phyloP scores from a whole-genome alignment of 2,113 vertebrate species.

The Vulpes lagopus region DNA sequence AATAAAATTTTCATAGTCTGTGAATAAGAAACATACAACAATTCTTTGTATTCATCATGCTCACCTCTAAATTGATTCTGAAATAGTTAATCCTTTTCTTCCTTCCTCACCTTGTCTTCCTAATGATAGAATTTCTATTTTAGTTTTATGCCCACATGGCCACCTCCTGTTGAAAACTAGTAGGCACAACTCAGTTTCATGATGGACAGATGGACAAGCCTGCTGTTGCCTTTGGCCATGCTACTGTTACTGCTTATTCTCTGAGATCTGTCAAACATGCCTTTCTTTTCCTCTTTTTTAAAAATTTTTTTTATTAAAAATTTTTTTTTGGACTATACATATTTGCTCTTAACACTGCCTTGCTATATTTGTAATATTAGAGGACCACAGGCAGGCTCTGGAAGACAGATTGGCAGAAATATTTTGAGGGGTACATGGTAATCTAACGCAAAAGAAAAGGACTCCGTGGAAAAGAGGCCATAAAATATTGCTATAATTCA shows the following conservation, averaged over 20 bases:
- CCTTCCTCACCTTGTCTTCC: neutral
- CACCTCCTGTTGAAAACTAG: slow-evolving; percentile 52
- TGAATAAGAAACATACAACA: neutral
- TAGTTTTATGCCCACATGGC: slow-evolving; percentile 43
- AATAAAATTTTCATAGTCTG: neutral
- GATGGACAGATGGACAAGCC: slow-evolving; percentile 53
- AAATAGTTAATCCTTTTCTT: slow-evolving; percentile 48
- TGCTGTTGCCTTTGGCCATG: slow-evolving; percentile 58
- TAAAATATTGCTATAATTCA: neutral
- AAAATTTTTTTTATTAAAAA: neutral
- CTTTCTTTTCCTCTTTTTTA: neutral
- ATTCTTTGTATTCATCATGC: neutral
- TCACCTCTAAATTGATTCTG: slow-evolving; percentile 36
- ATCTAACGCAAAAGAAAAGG: neutral
- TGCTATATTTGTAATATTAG: neutral
- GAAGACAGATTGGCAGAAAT: neutral
- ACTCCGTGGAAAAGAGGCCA: neutral
- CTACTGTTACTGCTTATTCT: neutral
- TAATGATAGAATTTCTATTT: slow-evolving; percentile 63
- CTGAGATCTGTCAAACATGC: neutral
- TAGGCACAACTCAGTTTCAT: neutral
- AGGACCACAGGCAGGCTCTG: neutral
- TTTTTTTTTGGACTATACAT: neutral
- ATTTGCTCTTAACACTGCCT: neutral
- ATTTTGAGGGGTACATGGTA: slow-evolving; percentile 4